Evolutionary conservation across 2,113 vertebrate species (phyloP).

Genomic region (Anguilla rostrata): DNA sequence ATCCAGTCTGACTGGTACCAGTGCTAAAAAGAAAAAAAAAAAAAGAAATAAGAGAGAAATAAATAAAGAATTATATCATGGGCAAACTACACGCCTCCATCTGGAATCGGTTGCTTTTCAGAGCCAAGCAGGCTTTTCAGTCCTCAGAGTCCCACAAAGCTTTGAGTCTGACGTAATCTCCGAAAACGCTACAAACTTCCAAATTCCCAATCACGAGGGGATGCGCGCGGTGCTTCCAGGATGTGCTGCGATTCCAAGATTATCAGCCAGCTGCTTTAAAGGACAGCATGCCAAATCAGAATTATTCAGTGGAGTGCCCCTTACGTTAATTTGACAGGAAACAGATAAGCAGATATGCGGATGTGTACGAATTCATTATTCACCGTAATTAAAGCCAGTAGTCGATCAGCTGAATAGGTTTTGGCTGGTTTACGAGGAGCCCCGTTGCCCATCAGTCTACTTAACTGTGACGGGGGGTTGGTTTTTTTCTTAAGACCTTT

Average conservation of each 20-base stretch:
- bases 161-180: not conserved
- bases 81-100: not conserved
- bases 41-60: not conserved
- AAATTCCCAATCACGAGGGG: not conserved
- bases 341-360: not conserved
- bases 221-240: not conserved
- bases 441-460: not conserved
- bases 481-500: not conserved
- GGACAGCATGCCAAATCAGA: not conserved
- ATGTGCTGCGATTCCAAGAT: not conserved
- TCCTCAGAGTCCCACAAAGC: not conserved
- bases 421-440: not conserved
- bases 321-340: not conserved
- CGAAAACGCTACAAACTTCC: slow-evolving; percentile 1
- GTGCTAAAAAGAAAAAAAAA: not conserved
- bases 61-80: not conserved
- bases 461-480: not conserved
- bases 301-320: not conserved
- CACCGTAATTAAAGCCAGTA: not conserved
- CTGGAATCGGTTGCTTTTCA: not conserved
- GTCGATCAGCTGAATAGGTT: not conserved
- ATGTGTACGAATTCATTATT: not conserved
- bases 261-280: not conserved
- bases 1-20: not conserved
- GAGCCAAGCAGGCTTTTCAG: not conserved